A percentile compares a stretch with the other conserved stretches of the same genome.
These are phyloP conservation scores for Caenorhabditis imperialis DNA, from an alignment of 2,888 invertebrate species.

Conservation along the genomic window DNA sequence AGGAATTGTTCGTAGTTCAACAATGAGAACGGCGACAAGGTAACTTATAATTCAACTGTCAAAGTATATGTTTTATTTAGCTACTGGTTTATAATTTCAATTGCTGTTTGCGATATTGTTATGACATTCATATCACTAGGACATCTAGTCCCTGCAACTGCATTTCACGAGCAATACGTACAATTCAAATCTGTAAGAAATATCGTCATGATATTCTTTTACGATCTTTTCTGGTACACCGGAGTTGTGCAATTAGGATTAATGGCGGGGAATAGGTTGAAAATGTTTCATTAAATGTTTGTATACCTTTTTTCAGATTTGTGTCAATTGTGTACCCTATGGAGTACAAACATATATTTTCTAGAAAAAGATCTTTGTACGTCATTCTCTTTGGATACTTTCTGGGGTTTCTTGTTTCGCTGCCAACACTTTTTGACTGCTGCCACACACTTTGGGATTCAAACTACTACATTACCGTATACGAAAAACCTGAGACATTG, in stretches of 20 bases:
- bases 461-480: constrained; percentile 69
- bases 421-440: constrained; percentile 74
- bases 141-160: constrained; percentile 74
- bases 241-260: constrained; percentile 74
- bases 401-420: constrained; percentile 65
- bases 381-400: constrained; percentile 65
- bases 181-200: constrained; percentile 66
- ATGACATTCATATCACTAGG: constrained; percentile 73
- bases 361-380: constrained; percentile 56
- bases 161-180: constrained; percentile 71
- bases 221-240: constrained; percentile 77
- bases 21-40: constrained; percentile 73
- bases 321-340: constrained; percentile 76
- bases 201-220: constrained; percentile 74
- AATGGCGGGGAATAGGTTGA: constrained; percentile 75
- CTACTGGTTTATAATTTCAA: constrained; percentile 76
- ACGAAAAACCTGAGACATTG: constrained; percentile 68
- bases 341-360: constrained; percentile 75
- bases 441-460: constrained; percentile 75
- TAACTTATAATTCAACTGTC: constrained; percentile 29
- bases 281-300: not conserved
- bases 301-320: constrained; percentile 70
- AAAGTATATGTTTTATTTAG: constrained; percentile 50
- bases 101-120: constrained; percentile 74
- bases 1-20: constrained; percentile 67